Evolutionary conservation across 2,888 invertebrate species (phyloP).

Genomic region (Synanthedon tipuliformis): DNA sequence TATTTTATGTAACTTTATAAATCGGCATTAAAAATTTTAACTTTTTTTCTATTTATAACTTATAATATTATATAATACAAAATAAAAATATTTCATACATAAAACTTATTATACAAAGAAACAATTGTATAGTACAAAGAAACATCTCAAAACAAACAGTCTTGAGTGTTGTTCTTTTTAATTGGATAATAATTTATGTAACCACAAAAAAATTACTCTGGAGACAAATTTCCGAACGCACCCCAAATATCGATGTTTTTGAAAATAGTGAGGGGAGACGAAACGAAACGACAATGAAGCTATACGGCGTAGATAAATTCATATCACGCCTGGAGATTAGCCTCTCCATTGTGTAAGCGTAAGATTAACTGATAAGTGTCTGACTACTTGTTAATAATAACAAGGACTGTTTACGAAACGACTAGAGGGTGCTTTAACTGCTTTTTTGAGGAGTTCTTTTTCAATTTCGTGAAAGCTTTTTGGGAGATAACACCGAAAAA

Average conservation of each 20-base stretch:
- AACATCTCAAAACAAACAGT: no score
- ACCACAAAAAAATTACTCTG: not conserved
- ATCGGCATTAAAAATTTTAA: no score
- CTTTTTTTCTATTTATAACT: no score
- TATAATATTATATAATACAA: no score
- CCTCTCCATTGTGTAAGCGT: constrained; percentile 52
- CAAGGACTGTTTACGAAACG: constrained; percentile 38
- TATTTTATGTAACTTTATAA: no score
- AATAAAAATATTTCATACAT: no score
- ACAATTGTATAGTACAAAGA: no score
- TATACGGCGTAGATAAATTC: constrained; percentile 57
- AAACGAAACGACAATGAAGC: constrained; percentile 42
- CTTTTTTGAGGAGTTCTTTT: not conserved
- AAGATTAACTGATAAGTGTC: constrained; percentile 69
- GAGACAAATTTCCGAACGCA: constrained; percentile 17
- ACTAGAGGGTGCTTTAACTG: no score
- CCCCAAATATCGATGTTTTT: constrained; percentile 28
- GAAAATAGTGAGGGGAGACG: constrained; percentile 29
- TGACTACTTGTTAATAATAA: constrained; percentile 64
- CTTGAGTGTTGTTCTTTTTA: not conserved
- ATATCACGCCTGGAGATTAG: constrained; percentile 64
- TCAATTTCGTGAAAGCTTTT: not conserved
- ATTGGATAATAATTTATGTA: not conserved
- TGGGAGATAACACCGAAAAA: no score
- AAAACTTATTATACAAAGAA: no score